These are phyloP conservation scores for Macrophya alboannulata DNA, from an alignment of 2,888 invertebrate genomes.

Conservation along the genomic window DNA sequence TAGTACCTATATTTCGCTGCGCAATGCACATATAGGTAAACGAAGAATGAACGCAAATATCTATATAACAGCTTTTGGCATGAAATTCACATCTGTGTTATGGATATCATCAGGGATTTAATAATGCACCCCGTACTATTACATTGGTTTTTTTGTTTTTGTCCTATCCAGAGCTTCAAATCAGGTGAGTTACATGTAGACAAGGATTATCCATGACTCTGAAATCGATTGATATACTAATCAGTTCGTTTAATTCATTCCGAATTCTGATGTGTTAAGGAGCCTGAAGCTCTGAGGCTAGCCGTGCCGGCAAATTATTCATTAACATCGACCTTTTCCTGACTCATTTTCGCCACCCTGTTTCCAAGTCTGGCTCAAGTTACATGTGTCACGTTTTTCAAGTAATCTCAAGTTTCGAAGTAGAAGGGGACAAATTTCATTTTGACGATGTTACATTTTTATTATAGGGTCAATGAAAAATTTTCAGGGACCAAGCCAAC, in stretches of 20 bases:
- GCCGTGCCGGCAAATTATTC: slow-evolving; percentile 15
- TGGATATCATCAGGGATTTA: background rate
- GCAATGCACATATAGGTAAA: background rate
- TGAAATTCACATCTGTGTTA: background rate
- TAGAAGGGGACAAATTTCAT: background rate
- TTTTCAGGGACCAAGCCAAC: background rate
- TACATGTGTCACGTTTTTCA: slow-evolving; percentile 36
- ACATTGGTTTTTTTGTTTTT: background rate
- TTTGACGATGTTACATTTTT: background rate
- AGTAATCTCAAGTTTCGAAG: slow-evolving; percentile 34
- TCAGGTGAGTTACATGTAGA: background rate
- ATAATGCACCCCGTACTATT: background rate
- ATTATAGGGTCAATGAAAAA: slow-evolving; percentile 25
- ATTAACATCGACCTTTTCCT: slow-evolving; percentile 23
- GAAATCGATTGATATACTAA: background rate
- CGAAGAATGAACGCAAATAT: background rate
- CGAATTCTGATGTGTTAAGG: background rate
- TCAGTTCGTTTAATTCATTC: background rate
- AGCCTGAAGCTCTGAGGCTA: background rate
- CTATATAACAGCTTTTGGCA: background rate
- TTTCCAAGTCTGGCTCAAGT: slow-evolving; percentile 15
- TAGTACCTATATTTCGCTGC: background rate
- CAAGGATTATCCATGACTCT: background rate
- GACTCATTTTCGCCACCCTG: slow-evolving; percentile 27
- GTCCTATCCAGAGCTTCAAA: background rate